phyloP scores from a whole-genome alignment of 2,113 vertebrate species.

The Hypomesus transpacificus region DNA sequence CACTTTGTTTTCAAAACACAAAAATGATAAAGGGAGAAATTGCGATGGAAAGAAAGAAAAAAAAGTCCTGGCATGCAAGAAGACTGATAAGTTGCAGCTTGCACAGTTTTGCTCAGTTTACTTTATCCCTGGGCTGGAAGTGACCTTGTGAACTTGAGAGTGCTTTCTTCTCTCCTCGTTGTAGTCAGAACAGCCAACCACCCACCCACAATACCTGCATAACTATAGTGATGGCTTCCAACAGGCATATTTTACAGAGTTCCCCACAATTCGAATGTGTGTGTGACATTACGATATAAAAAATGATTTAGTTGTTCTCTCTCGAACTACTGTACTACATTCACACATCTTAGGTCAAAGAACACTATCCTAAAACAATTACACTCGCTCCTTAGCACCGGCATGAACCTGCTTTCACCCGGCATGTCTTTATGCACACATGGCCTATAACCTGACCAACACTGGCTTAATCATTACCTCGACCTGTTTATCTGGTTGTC shows the following conservation, averaged over 20 bases:
- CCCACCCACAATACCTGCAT: slow-evolving; percentile 52
- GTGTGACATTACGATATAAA: neutral
- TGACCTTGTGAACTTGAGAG: slow-evolving; percentile 73
- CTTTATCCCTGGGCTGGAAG: slow-evolving; percentile 73
- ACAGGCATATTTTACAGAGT: slow-evolving; percentile 45
- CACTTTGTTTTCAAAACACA: slow-evolving; percentile 49
- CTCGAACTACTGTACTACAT: slow-evolving; percentile 34
- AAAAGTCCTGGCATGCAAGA: slow-evolving; percentile 66
- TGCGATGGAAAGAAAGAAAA: slow-evolving; percentile 31
- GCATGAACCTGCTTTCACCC: slow-evolving; percentile 66
- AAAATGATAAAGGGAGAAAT: slow-evolving; percentile 21
- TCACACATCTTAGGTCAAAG: slow-evolving; percentile 69
- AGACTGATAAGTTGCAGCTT: slow-evolving; percentile 75
- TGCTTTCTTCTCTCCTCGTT: slow-evolving; percentile 44
- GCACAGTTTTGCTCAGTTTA: slow-evolving; percentile 75
- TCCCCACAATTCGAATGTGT: slow-evolving; percentile 19
- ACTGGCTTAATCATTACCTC: slow-evolving; percentile 95
- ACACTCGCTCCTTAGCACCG: slow-evolving; percentile 70
- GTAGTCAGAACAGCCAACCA: slow-evolving; percentile 50
- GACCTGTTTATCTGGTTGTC: slow-evolving; percentile 91
- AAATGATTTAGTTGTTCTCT: slow-evolving; percentile 20
- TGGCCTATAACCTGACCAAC: slow-evolving; percentile 71
- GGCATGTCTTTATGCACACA: slow-evolving; percentile 71
- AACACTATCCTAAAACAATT: slow-evolving; percentile 72
- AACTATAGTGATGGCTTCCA: slow-evolving; percentile 53